Conservation (phyloP, 2,797 vertebrate species). For the Sebastes iracundus region DNA sequence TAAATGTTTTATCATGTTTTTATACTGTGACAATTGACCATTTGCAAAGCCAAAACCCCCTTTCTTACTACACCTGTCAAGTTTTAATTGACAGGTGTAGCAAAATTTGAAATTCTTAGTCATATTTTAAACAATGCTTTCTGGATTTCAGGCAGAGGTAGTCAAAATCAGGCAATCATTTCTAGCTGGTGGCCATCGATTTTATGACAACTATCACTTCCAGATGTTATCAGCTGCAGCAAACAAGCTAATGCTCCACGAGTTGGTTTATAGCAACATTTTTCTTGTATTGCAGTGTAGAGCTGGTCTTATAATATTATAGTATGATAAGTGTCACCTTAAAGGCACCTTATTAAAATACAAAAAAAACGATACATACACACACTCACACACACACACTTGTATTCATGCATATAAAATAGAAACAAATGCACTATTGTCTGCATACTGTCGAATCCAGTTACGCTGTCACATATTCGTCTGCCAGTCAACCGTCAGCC, state of each 20-base stretch:
- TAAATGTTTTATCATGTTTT: neutral
- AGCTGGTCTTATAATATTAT: neutral
- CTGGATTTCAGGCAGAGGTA: neutral
- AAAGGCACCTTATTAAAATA: slow-evolving; percentile 4
- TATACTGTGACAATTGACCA: neutral
- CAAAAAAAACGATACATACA: neutral
- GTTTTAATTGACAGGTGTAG: neutral
- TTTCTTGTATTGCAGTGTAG: neutral
- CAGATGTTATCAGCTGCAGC: neutral
- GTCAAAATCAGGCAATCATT: neutral
- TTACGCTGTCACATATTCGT: slow-evolving; percentile 42
- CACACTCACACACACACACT: neutral
- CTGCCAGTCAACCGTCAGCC: slow-evolving; percentile 48
- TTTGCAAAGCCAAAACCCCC: too few relatives aligned
- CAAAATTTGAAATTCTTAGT: neutral
- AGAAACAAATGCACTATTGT: neutral
- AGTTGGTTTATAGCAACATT: too few relatives aligned
- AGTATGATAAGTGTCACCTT: neutral
- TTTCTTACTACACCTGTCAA: neutral
- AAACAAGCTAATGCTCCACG: neutral
- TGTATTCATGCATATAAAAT: neutral
- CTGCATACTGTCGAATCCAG: slow-evolving; percentile 22
- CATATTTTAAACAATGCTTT: neutral
- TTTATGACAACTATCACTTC: neutral
- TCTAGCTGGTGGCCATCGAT: neutral